A percentile compares a stretch with the other conserved stretches of the same genome.
Conservation (phyloP, 2,113 vertebrate genomes). For the Philantomba maxwellii region DNA sequence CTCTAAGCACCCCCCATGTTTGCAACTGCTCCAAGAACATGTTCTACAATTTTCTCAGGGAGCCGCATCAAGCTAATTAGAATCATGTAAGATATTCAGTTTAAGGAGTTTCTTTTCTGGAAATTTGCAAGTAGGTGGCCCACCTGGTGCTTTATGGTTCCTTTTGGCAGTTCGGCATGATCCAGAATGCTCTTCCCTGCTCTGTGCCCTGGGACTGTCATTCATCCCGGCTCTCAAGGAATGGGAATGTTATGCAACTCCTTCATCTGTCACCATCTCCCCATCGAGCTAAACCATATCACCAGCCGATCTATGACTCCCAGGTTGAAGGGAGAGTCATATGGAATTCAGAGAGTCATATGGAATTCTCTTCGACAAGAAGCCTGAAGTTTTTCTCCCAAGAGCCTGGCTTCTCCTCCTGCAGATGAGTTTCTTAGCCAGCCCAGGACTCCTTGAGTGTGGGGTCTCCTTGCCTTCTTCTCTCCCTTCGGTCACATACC, state of each 20-base stretch:
- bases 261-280: neutral
- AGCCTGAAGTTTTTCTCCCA: neutral
- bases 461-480: neutral
- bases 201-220: neutral
- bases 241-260: neutral
- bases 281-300: neutral
- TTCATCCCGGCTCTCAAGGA: neutral
- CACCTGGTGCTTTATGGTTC: neutral
- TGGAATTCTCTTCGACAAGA: neutral
- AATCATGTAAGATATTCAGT: neutral
- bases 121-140: neutral
- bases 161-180: neutral
- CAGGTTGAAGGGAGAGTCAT: neutral
- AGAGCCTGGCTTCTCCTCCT: neutral
- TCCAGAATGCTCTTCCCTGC: neutral
- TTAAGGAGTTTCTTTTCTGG: neutral
- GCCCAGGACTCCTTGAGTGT: neutral
- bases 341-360: no score
- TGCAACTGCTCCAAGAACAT: neutral
- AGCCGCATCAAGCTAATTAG: neutral
- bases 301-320: neutral
- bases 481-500: neutral
- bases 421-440: neutral
- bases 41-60: neutral
- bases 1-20: neutral